These are phyloP conservation scores for Smittia aterrima DNA, from an alignment of 2,888 invertebrate species.

Conservation along the genomic window DNA sequence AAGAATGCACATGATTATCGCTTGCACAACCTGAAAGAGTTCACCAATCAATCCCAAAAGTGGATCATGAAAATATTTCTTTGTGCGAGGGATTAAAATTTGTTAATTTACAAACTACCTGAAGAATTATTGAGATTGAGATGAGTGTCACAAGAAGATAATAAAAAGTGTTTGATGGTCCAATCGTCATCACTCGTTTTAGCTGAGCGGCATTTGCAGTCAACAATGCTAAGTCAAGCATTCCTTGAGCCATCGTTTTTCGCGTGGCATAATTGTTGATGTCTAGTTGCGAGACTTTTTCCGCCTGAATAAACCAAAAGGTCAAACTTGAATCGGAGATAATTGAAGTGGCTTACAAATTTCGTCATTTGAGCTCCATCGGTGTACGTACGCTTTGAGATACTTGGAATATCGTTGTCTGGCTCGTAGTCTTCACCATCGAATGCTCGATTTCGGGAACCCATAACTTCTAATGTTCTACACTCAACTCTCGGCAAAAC, in stretches of 20 bases:
- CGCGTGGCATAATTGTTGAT: slow-evolving; percentile 18
- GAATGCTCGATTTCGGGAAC: slow-evolving; percentile 23
- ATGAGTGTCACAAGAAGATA: slow-evolving; percentile 21
- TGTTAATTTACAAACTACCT: slow-evolving; percentile 32
- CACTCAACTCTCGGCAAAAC: too few species aligned
- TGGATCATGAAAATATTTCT: background rate
- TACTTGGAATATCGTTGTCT: background rate
- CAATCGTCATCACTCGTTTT: slow-evolving; percentile 27
- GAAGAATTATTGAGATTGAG: slow-evolving; percentile 21
- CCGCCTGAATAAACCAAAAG: background rate
- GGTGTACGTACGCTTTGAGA: background rate
- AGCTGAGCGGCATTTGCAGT: slow-evolving; percentile 39
- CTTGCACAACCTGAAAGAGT: slow-evolving; percentile 32
- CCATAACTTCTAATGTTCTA: background rate
- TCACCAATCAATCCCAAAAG: background rate
- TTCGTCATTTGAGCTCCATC: slow-evolving; percentile 22
- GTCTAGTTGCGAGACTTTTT: slow-evolving; percentile 14
- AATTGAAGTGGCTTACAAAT: slow-evolving; percentile 5
- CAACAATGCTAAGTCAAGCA: slow-evolving; percentile 31
- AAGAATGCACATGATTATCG: slow-evolving; percentile 22
- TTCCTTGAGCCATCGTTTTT: slow-evolving; percentile 37
- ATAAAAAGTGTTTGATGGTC: slow-evolving; percentile 11
- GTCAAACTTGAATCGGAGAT: background rate
- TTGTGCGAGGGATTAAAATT: background rate
- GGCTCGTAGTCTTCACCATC: slow-evolving; percentile 11